Base-by-base conservation (phyloP, 1,140 invertebrate species). In the Orius laevigatus region DNA sequence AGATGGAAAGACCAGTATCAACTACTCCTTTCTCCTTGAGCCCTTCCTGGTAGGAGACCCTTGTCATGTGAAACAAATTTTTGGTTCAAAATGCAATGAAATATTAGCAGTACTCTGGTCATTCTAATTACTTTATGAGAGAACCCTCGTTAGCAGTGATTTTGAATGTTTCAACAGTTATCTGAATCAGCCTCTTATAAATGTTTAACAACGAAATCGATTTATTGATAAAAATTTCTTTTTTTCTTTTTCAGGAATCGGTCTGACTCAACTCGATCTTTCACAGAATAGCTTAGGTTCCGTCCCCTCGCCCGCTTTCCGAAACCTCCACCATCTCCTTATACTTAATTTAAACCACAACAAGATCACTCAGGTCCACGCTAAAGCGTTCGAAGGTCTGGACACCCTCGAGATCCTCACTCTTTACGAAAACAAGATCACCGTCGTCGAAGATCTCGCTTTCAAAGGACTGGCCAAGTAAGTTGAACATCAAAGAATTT, bases 291-390 rank as follows among this genome's bases (percentile, higher is more conserved):
- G 74, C 42, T 64, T 89, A 54, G 72, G 67, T 46, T 70, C 70
- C 10, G 82, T 88, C 33, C 85, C 85, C n/a, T 83, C 85, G 0
- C 65, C 70, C 31, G 83, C 87, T 1, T 71, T 90, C 49, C 76
- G 75, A 56, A 78, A 78, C 58, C 74, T 91, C 31, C 79, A 83
- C 60, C 77, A 81, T 57, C 70, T 91, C 47, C 72, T 88, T 34
- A 87, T 89, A 55, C 68, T 93, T 11, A 90, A 89, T 62, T 73
- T 93, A 65, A 89, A 90, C 62, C 82, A 88, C 63, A 93, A 93
- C 61, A 84, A 82, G 58, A 79, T 87, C 56, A 73, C 66, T 11
- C 73, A 73, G 40, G 70, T 92, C 14, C 82, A 84, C 56, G 71
- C 73, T 34, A 75, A 73, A 46, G 84, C 84, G 14, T 90, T 93